Percentiles rank a stretch among this genome's conserved stretches.
phyloP scores from a whole-genome alignment of 92 coral and sea anemone genomes.

The Heliopora coerulea region DNA sequence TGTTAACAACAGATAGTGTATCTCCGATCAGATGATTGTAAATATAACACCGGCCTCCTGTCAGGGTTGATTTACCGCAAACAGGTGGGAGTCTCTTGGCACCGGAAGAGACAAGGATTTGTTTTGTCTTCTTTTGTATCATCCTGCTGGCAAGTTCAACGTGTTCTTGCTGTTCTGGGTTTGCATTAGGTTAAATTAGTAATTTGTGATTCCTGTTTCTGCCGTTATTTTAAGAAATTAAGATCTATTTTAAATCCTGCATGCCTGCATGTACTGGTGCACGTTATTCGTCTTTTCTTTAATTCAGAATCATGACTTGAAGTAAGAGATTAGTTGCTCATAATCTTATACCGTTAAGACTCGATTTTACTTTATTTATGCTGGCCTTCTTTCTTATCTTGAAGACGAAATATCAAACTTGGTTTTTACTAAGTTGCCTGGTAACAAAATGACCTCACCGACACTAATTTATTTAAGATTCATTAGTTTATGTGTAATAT shows the following conservation, averaged over 20 bases:
- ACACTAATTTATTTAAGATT: neutral
- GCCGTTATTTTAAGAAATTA: conserved; percentile 26
- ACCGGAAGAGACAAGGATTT: conserved; percentile 35
- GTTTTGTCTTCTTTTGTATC: conserved; percentile 42
- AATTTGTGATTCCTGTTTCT: neutral
- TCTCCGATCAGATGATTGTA: conserved; percentile 11
- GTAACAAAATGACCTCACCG: conserved; percentile 11
- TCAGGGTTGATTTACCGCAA: conserved; percentile 33
- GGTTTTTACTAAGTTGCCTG: conserved; percentile 5
- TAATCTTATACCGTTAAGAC: too few relatives aligned
- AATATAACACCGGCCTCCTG: conserved; percentile 37
- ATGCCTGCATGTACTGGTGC: neutral
- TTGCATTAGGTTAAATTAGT: conserved; percentile 16
- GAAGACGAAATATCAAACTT: neutral
- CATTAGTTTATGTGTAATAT: neutral
- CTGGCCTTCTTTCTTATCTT: neutral
- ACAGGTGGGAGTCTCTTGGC: conserved; percentile 39
- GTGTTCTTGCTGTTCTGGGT: conserved; percentile 14
- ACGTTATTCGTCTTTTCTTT: too few relatives aligned
- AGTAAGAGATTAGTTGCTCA: too few relatives aligned
- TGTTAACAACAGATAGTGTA: neutral
- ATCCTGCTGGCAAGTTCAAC: conserved; percentile 16
- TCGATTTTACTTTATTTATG: too few relatives aligned
- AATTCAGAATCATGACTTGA: too few relatives aligned
- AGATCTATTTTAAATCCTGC: conserved; percentile 18